Conservation (phyloP, 92 coral and sea anemone genomes). For the Montipora capitata region DNA sequence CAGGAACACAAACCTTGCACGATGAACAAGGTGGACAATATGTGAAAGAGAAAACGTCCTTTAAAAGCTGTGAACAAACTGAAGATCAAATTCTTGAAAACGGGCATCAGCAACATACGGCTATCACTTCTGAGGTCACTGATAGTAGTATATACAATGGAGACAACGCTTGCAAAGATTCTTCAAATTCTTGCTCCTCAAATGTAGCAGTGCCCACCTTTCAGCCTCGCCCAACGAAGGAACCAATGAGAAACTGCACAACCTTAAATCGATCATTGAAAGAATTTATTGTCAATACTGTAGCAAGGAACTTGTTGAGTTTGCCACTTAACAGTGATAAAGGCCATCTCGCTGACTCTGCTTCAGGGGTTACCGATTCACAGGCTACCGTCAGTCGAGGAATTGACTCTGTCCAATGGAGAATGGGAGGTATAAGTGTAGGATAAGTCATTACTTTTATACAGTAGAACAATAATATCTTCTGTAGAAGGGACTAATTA, state of each 20-base stretch:
- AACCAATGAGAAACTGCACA: conserved; percentile 86
- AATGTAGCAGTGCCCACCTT: conserved; percentile 27
- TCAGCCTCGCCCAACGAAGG: conserved; percentile 81
- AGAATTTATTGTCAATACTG: conserved; percentile 79
- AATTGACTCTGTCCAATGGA: not conserved
- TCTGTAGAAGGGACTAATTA: too few species aligned
- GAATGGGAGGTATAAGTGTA: conserved; percentile 34
- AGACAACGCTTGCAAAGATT: not conserved
- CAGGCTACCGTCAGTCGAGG: not conserved
- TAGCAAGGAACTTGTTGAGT: conserved; percentile 81
- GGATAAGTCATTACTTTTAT: not conserved
- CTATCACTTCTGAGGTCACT: not conserved
- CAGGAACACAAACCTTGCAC: not conserved
- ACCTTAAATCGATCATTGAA: conserved; percentile 76
- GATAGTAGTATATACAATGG: not conserved
- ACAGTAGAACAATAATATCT: too few species aligned
- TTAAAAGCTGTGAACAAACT: not conserved
- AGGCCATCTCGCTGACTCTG: not conserved
- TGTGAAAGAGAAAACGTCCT: not conserved
- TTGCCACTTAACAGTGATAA: conserved; percentile 25
- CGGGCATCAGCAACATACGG: not conserved
- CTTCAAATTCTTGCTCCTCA: not conserved
- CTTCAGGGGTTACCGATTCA: not conserved
- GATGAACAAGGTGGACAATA: not conserved
- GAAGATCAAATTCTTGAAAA: not conserved